phyloP scores from a whole-genome alignment of 1,140 invertebrate species.

The Polypedilum vanderplanki region DNA sequence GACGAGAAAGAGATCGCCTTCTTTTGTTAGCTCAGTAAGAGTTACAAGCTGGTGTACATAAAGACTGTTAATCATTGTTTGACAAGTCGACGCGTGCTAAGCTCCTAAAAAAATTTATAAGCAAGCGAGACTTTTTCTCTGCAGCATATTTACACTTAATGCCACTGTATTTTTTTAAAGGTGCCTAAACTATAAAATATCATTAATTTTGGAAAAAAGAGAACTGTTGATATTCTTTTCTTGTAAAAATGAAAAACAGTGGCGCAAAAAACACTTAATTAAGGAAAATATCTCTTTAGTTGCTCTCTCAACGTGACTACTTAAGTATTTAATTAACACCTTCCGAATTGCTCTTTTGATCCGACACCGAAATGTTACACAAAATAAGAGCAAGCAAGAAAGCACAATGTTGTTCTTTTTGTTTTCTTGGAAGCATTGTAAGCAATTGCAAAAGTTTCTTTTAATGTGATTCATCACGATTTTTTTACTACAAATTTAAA shows the following conservation, averaged over 20 bases:
- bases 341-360: slow-evolving; percentile 10
- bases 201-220: background rate
- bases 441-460: background rate
- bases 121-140: background rate
- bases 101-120: background rate
- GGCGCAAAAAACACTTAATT: slow-evolving; percentile 18
- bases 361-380: slow-evolving; percentile 4
- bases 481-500: no score
- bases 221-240: background rate
- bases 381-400: background rate
- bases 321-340: slow-evolving; percentile 14
- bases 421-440: background rate
- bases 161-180: background rate
- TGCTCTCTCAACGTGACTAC: background rate
- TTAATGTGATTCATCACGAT: no score
- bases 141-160: slow-evolving; percentile 6
- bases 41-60: background rate
- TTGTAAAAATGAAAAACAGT: background rate
- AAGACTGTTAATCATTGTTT: slow-evolving; percentile 26
- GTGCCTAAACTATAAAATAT: slow-evolving; percentile 7
- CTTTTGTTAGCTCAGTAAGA: background rate
- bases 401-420: background rate
- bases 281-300: background rate
- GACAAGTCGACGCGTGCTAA: slow-evolving; percentile 22
- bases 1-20: slow-evolving; percentile 7